phyloP scores from a whole-genome alignment of 2,113 vertebrate genomes.

The Sigmodon hispidus region DNA sequence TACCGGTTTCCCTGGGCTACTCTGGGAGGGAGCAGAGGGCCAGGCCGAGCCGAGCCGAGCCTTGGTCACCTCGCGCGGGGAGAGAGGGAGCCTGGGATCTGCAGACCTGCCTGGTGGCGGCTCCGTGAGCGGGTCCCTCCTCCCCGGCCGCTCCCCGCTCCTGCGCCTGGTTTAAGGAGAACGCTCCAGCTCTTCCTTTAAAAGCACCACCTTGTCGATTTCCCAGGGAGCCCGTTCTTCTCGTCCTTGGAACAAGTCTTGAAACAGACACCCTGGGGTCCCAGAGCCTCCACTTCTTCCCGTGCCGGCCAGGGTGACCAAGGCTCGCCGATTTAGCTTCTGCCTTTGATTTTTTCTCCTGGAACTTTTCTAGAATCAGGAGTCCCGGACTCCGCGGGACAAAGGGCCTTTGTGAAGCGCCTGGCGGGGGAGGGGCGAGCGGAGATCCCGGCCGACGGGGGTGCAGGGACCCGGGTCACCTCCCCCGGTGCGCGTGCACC shows the following conservation, averaged over 20 bases:
- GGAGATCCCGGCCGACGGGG: not conserved
- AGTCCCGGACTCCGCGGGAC: constrained; percentile 61
- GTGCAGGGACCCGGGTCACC: not conserved
- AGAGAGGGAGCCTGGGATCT: not conserved
- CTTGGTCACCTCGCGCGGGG: not conserved
- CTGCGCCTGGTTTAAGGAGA: not conserved
- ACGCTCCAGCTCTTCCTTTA: not conserved
- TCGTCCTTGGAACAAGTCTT: not conserved
- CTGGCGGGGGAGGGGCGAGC: constrained; percentile 63
- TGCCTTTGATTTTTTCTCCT: constrained; percentile 63
- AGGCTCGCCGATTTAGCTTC: not conserved
- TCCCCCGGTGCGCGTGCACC: not conserved
- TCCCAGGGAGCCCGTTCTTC: not conserved
- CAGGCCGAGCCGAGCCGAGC: too few species aligned
- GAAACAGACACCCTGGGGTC: not conserved
- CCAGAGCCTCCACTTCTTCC: not conserved
- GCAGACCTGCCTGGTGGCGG: not conserved
- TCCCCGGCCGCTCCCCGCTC: not conserved
- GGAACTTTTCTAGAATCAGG: constrained; percentile 77
- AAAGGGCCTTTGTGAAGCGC: constrained; percentile 78
- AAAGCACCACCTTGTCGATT: not conserved
- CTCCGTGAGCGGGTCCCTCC: not conserved
- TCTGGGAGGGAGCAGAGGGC: not conserved
- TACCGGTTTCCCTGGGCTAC: not conserved
- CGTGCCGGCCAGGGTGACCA: not conserved